phyloP scores from a whole-genome alignment of 2,113 vertebrate genomes.

The Esox niger region DNA sequence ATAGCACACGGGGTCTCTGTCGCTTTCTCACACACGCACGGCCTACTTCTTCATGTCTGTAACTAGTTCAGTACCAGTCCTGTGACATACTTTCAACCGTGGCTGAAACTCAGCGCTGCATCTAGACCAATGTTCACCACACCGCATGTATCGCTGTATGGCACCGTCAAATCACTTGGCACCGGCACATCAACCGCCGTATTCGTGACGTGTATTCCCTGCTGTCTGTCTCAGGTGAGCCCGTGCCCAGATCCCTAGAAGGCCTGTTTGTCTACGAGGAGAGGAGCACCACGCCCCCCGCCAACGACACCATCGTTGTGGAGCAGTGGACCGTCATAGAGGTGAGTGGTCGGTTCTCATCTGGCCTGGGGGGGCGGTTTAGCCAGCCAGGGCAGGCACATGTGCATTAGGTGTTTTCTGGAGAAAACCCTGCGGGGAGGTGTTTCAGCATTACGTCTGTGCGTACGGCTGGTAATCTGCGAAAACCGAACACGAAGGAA shows the following conservation, averaged over 20 bases:
- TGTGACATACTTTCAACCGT: conserved; percentile 25
- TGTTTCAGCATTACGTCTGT: neutral
- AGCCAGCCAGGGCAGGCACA: neutral
- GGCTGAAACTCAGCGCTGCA: neutral
- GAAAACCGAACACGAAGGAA: no score
- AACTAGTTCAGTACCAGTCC: conserved; percentile 55
- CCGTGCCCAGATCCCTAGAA: conserved; percentile 86
- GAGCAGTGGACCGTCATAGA: conserved; percentile 98
- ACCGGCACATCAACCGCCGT: no score
- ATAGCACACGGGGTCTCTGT: neutral
- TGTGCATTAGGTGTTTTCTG: neutral
- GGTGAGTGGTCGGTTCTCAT: conserved; percentile 68
- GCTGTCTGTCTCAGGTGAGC: conserved; percentile 78
- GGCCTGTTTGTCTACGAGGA: conserved; percentile 96
- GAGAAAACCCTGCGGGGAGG: neutral
- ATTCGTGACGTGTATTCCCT: no score
- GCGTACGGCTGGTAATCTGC: no score
- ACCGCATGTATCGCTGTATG: no score
- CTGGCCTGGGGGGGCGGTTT: neutral
- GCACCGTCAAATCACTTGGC: no score
- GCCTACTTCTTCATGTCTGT: conserved; percentile 25
- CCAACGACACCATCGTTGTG: conserved; percentile 94
- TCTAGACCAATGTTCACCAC: no score
- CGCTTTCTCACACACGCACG: conserved; percentile 1
- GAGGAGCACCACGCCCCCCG: conserved; percentile 70